Conservation (phyloP, 2,888 invertebrate genomes). For the Melanostoma mellinum region DNA sequence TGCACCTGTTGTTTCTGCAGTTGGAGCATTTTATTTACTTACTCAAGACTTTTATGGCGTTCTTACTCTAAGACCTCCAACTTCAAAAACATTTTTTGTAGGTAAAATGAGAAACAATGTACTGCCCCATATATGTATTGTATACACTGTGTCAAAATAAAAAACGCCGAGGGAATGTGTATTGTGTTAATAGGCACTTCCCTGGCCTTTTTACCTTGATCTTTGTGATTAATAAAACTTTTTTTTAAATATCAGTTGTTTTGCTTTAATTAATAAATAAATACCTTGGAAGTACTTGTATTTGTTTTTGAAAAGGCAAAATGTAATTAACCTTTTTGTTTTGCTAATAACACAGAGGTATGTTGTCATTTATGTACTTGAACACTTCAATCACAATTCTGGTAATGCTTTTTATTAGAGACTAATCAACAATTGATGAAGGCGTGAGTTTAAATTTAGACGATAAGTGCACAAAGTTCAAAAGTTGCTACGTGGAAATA, state of each 20-base stretch:
- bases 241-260: background rate
- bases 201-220: conserved; percentile 61
- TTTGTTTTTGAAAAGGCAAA: conserved; percentile 28
- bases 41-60: background rate
- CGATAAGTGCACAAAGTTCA: too few relatives aligned
- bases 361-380: background rate
- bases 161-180: background rate
- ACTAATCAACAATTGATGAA: too few relatives aligned
- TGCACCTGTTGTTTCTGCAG: conserved; percentile 46
- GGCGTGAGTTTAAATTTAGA: background rate
- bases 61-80: conserved; percentile 23
- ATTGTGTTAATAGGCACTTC: conserved; percentile 4
- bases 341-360: background rate
- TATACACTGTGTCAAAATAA: conserved; percentile 26
- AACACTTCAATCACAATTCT: background rate
- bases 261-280: conserved; percentile 28
- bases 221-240: background rate
- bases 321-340: conserved; percentile 52
- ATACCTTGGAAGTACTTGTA: conserved; percentile 11
- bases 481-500: too few relatives aligned
- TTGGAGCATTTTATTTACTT: too few relatives aligned
- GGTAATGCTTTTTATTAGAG: too few relatives aligned
- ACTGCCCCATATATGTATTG: conserved; percentile 4
- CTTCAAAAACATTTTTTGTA: too few relatives aligned
- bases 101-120: conserved; percentile 29